Evolutionary conservation across 23 tunicate species (phyloP).

Genomic region (Corella eumyota): DNA sequence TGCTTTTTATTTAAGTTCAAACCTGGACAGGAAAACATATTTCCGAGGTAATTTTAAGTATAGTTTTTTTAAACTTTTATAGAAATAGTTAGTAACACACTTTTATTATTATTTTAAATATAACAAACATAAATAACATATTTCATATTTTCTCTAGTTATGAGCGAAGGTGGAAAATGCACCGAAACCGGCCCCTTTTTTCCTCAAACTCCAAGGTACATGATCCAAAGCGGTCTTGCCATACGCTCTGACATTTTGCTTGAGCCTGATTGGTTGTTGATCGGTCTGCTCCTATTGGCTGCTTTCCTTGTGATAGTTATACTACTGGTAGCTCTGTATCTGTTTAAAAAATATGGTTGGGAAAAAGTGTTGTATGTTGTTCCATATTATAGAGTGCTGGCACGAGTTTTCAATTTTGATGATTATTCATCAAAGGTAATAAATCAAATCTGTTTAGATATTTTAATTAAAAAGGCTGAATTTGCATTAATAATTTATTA

Average conservation of each 20-base stretch:
- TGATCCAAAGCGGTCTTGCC: constrained; percentile 57
- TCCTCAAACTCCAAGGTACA: constrained; percentile 66
- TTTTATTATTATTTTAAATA: too few species aligned
- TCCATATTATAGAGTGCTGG: constrained; percentile 62
- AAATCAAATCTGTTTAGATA: too few species aligned
- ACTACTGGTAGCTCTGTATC: constrained; percentile 47
- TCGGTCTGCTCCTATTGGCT: constrained; percentile 56
- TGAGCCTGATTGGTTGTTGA: constrained; percentile 93
- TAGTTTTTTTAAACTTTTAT: background rate
- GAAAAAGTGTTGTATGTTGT: constrained; percentile 26
- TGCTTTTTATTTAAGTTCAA: constrained; percentile 41
- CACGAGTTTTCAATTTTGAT: constrained; percentile 54
- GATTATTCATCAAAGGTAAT: constrained; percentile 84
- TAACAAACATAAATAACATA: too few species aligned
- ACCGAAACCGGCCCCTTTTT: constrained; percentile 92
- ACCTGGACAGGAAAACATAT: constrained; percentile 40
- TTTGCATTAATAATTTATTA: too few species aligned
- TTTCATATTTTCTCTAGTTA: constrained; percentile 24
- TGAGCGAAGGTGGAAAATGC: constrained; percentile 67
- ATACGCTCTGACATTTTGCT: constrained; percentile 53
- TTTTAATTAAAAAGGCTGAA: too few species aligned
- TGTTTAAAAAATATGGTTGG: constrained; percentile 96
- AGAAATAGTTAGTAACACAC: constrained; percentile 1
- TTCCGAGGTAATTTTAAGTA: constrained; percentile 43
- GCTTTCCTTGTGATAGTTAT: constrained; percentile 51